Percentiles rank a stretch among this genome's conserved stretches.
phyloP scores from a whole-genome alignment of 2,113 vertebrate species.

The Limanda limanda region DNA sequence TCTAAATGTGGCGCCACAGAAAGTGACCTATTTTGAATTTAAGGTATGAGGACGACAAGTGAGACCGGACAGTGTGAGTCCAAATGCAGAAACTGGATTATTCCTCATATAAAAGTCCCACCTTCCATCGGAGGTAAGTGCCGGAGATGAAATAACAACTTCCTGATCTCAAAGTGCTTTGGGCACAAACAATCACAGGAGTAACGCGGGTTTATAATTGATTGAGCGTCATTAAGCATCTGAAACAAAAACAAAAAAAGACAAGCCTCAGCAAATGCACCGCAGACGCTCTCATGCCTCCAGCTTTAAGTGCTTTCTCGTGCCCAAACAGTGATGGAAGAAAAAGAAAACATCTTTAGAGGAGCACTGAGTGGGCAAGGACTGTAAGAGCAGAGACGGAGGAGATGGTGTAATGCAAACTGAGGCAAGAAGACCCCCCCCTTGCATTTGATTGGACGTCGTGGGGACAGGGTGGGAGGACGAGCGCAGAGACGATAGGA shows the following conservation, averaged over 20 bases:
- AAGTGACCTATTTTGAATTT: too few species aligned
- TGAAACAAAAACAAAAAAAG: slow-evolving; percentile 72
- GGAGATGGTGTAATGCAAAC: background rate
- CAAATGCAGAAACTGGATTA: slow-evolving; percentile 6
- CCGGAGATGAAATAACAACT: slow-evolving; percentile 19
- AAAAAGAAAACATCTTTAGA: background rate
- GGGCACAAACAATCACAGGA: slow-evolving; percentile 49
- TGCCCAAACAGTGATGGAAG: background rate
- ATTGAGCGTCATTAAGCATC: slow-evolving; percentile 70
- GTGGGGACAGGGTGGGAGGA: slow-evolving; percentile 28
- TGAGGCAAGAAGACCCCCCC: background rate
- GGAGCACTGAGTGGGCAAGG: background rate
- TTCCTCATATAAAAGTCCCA: background rate
- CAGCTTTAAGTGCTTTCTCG: slow-evolving; percentile 30
- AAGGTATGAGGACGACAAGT: too few species aligned
- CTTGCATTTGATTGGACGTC: slow-evolving; percentile 19
- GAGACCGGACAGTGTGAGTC: too few species aligned
- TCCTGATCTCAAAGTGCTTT: slow-evolving; percentile 44
- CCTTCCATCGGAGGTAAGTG: slow-evolving; percentile 4
- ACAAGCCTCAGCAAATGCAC: slow-evolving; percentile 40
- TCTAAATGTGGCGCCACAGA: background rate
- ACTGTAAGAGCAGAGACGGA: background rate
- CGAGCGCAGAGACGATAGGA: slow-evolving; percentile 14
- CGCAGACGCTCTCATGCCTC: slow-evolving; percentile 50
- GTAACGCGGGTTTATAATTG: slow-evolving; percentile 68